Base-by-base conservation (phyloP, 1,140 invertebrate genomes). In the Aphis craccivora region DNA sequence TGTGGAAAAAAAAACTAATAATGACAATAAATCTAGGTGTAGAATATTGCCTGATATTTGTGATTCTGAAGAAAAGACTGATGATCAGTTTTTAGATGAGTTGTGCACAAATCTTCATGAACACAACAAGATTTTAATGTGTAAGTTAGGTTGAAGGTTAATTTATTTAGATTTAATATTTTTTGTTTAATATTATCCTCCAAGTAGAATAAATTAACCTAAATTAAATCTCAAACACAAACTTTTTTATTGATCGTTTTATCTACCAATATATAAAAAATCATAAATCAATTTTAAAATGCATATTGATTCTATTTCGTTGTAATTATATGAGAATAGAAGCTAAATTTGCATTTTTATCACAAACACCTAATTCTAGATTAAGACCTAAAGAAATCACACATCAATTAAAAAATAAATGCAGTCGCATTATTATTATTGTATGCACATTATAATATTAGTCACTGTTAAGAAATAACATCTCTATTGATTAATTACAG, bases 71-170 rank as follows among this genome's bases (percentile, higher is more conserved):
- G n/a, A 48, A 30, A 92, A 51, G n/a, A 48, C 90, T 83, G 25
- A 25, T 35, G 43, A 92, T 51, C 30, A 92, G 43, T 37, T 92
- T 48, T 81, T 51, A 48, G 90, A 92, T 51, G 67, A 83, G 14
- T 20, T 92, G 14, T 92, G 90, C 23, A 92, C n/a, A 51, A 92
- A 92, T 83, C 76, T 92, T 37, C 43, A 92, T 92, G 90, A 92
- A 83, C 43, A 83, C 22, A 92, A 92, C 25, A 92, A 83, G 22
- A 48, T 25, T 37, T 92, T 92, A 92, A 92, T 92, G 90, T 92
- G 90, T 92, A 83, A 83, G 90, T 92, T 40, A 30, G 9, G 37
- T 48, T n/a, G 0, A 48, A 86, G 8, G 37, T 25, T 86, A 30
- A 86, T 43, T 11, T 40, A 25, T 84, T 84, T 43, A 84, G 18